Evolutionary conservation across 2,113 vertebrate species (phyloP), one percentile per base, ranked within the genome.

Genomic region (Chloropsis cyanopogon): DNA sequence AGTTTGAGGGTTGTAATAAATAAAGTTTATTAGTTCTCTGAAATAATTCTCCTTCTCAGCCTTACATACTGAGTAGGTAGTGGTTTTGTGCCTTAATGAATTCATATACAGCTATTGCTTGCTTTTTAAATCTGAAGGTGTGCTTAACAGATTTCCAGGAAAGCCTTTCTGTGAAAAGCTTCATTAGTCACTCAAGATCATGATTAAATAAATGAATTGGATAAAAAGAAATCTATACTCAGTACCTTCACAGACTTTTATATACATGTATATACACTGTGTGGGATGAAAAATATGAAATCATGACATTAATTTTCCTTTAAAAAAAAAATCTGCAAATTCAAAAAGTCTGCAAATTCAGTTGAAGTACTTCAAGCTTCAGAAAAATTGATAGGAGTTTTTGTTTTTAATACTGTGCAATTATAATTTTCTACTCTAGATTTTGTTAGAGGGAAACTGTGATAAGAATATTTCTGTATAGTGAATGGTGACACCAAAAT

Each of bases 181-280:
- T 91, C 8, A 25, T 63, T 39, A 89, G 47, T 83, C 39, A 52
- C 10, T 87, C 41, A 20, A 47, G 23, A 31, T 68, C 6, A 54
- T 91, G 2, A 70, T 23, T 72, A 82, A 80, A 41, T 85, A 22
- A 79, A 42, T 75, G 8, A 69, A n/a, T 42, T 81, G 59, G 9
- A 28, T 81, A 22, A 44, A 72, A 82, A 44, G 4, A 65, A 18
- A 50, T 15, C n/a, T 57, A 14, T 42, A 16, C 39, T 72, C 6
- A 29, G 16, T 68, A 47, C 13, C 6, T 52, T 47, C 9, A 33
- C 39, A 14, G 25, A 50, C 13, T 71, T 91, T 10, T 42, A 11
- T 53, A 6, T 21, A 14, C 11, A 4, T n/a, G 4, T 9, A 22
- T 37, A 26, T 5, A 12, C 3, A 10, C 2, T 6, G 7, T 49